phyloP scores from a whole-genome alignment of 2,113 vertebrate species.

The Alethe castanea region DNA sequence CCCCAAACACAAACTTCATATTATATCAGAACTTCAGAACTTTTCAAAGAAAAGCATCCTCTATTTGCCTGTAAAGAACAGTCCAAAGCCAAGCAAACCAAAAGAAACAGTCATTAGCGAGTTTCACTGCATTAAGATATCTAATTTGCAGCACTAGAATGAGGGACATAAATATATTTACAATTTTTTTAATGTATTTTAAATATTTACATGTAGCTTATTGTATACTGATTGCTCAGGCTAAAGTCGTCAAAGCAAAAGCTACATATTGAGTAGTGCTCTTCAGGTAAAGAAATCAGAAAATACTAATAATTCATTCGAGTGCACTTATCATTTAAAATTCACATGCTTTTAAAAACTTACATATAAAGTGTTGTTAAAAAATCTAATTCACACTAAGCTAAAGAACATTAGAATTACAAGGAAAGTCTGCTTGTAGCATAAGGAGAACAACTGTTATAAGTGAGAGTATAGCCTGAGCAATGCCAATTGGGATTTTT shows the following conservation, averaged over 20 bases:
- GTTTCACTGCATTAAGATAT: not conserved
- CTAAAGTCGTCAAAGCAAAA: not conserved
- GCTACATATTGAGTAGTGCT: not conserved
- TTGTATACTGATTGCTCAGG: not conserved
- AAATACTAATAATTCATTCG: not conserved
- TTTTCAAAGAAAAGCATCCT: not conserved
- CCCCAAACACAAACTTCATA: not conserved
- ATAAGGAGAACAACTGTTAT: not conserved
- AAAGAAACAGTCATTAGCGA: not conserved
- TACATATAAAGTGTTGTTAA: not conserved
- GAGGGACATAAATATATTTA: not conserved
- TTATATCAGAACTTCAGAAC: not conserved
- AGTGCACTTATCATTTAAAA: not conserved
- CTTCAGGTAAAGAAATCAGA: not conserved
- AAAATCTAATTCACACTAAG: not conserved
- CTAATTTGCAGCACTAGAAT: not conserved
- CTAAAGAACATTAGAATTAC: not conserved
- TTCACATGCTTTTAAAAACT: not conserved
- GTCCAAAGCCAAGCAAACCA: not conserved
- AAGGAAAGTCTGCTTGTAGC: not conserved
- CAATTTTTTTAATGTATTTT: not conserved
- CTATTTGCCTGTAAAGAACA: not conserved
- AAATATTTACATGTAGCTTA: not conserved
- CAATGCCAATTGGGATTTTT: not conserved
- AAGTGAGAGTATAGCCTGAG: not conserved